These are phyloP conservation scores for Polydrusus cervinus DNA, from an alignment of 2,888 invertebrate species.

Conservation along the genomic window DNA sequence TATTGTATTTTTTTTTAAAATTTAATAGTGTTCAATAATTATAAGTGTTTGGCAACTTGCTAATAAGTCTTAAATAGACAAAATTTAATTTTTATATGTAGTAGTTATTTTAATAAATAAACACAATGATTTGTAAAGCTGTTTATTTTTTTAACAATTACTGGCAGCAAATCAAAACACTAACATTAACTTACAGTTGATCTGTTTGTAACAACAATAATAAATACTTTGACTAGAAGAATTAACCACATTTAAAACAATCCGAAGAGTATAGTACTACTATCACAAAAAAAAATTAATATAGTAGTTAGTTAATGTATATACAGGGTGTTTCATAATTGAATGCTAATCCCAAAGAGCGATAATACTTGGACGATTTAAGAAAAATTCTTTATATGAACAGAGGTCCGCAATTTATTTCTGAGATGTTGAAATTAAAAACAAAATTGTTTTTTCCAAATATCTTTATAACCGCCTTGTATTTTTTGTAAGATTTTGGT, in stretches of 20 bases:
- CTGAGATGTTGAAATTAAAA: no score
- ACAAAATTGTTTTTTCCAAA: no score
- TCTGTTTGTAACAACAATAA: background rate
- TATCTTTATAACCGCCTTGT: no score
- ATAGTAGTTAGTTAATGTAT: background rate
- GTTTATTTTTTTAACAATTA: slow-evolving; percentile 10
- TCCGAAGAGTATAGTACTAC: slow-evolving; percentile 1
- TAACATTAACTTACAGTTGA: background rate
- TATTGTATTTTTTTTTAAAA: no score
- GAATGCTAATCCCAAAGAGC: no score
- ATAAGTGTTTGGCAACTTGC: background rate
- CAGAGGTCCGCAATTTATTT: no score
- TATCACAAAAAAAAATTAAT: slow-evolving; percentile 13
- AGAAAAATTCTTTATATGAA: no score
- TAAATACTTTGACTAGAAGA: slow-evolving; percentile 16
- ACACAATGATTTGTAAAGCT: background rate
- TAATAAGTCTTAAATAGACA: background rate
- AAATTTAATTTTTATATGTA: slow-evolving; percentile 17
- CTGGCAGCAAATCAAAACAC: slow-evolving; percentile 14
- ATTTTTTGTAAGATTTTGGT: no score
- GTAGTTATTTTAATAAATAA: slow-evolving; percentile 18
- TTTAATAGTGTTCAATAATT: background rate
- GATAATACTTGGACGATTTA: no score
- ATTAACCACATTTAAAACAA: slow-evolving; percentile 15
- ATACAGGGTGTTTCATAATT: no score